phyloP scores from a whole-genome alignment of 2,888 invertebrate species.

The Tenthredo livida region DNA sequence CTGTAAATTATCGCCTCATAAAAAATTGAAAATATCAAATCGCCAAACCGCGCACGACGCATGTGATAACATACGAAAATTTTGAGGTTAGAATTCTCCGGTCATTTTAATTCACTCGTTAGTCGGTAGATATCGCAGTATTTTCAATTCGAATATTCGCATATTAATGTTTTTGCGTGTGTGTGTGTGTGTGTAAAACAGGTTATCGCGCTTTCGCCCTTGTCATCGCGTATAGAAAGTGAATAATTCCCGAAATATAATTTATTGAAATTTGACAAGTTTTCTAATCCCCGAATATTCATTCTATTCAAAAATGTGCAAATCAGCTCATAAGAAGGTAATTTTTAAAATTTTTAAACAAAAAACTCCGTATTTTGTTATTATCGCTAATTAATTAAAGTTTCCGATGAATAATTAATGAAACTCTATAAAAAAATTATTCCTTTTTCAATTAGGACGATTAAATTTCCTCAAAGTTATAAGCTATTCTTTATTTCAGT shows the following conservation, averaged over 20 bases:
- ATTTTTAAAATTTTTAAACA: too few relatives aligned
- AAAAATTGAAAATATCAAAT: not conserved
- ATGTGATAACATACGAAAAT: not conserved
- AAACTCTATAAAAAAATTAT: not conserved
- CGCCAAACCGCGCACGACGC: not conserved
- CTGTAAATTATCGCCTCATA: not conserved
- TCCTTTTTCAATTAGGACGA: not conserved
- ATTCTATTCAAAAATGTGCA: not conserved
- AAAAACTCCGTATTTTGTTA: not conserved
- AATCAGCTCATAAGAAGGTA: constrained; percentile 15
- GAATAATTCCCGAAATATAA: not conserved
- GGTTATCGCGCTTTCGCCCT: not conserved
- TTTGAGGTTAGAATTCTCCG: constrained; percentile 38
- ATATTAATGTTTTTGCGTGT: not conserved
- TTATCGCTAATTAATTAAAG: not conserved
- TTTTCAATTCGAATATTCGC: not conserved
- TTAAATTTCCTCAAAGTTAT: not conserved
- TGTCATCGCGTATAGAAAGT: not conserved
- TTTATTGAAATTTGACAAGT: not conserved
- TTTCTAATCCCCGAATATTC: not conserved
- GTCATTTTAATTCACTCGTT: not conserved
- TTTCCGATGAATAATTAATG: not conserved
- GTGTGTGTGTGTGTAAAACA: not conserved
- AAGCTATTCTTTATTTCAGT: not conserved
- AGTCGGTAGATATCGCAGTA: not conserved